A percentile compares a stretch with the other conserved stretches of the same genome.
These are phyloP conservation scores for Barbus barbus DNA, from an alignment of 2,113 vertebrate species.

Conservation along the genomic window DNA sequence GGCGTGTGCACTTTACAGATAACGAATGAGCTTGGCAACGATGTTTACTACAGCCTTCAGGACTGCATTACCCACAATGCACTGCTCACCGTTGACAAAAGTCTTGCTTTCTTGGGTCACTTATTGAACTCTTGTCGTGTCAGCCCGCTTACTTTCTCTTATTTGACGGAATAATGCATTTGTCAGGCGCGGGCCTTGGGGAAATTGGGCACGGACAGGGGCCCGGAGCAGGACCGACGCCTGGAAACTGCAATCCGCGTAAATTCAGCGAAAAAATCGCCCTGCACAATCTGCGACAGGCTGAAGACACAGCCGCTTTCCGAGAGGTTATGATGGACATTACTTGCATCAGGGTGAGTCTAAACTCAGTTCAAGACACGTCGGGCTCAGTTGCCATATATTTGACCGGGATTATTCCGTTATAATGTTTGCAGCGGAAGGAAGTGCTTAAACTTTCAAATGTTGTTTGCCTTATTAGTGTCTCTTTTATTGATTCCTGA, in stretches of 20 bases:
- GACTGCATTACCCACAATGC: slow-evolving; percentile 51
- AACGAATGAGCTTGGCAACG: slow-evolving; percentile 27
- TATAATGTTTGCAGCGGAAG: neutral
- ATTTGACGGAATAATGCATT: slow-evolving; percentile 71
- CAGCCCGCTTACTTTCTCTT: neutral
- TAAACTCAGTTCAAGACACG: neutral
- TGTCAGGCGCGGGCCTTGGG: slow-evolving; percentile 69
- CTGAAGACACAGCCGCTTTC: slow-evolving; percentile 85
- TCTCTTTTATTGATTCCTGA: neutral
- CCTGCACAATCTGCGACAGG: slow-evolving; percentile 81
- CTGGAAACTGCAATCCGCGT: slow-evolving; percentile 77
- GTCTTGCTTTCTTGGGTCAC: slow-evolving; percentile 52
- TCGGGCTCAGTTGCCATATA: too few species aligned
- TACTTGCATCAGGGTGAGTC: slow-evolving; percentile 80
- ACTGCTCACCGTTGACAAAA: slow-evolving; percentile 29
- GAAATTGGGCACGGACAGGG: slow-evolving; percentile 70
- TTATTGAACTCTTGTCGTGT: slow-evolving; percentile 37
- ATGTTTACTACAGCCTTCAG: slow-evolving; percentile 1
- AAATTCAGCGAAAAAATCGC: slow-evolving; percentile 87
- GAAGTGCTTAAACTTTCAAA: neutral
- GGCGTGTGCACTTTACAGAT: slow-evolving; percentile 35
- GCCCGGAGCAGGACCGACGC: slow-evolving; percentile 58
- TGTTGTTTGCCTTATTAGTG: neutral
- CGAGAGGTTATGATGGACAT: slow-evolving; percentile 86
- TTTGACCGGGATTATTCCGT: too few species aligned